Base-by-base conservation (phyloP, 1,140 invertebrate species). In the Lepidurus apus region DNA sequence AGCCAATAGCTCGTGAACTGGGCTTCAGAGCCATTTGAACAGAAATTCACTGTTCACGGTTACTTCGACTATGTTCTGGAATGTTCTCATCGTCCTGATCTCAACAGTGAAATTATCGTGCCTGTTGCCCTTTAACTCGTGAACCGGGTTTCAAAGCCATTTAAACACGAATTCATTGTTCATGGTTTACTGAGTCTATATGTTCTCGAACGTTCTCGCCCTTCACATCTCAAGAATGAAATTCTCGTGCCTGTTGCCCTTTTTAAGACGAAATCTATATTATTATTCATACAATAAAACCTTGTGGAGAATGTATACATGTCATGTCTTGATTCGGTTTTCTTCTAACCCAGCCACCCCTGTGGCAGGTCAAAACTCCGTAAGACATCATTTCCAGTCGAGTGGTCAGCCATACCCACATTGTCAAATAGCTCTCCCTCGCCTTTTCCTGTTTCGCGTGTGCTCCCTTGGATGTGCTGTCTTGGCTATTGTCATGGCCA, bases 351-450 rank as follows among this genome's bases (percentile, higher is more conserved):
- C 53, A 21, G 53, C 53, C 21, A 9, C 21, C 53, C 53, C 53
- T 65, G 17, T 13, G 21, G 53, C 17, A 65, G 53, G 53, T 7
- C 53, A 4, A 17, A 65, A 65, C 53, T 65, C 53, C 53, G 53
- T 65, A 65, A 65, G 53, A 65, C 53, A 65, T 65, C 53, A 65
- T 65, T 65, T 65, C 53, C 53, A 65, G 53, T 65, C 53, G 53
- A 65, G 53, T 65, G 53, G 53, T 65, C 53, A 65, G 53, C 53
- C 53, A 65, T 65, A 65, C 53, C 53, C 53, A 65, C 53, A 65
- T 65, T 65, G 53, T 65, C 53, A 65, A 65, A 65, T 65, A 65
- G 53, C 53, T 1, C 53, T 65, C 53, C 53, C 53, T 65, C 21
- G 53, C 53, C 53, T 65, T 65, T 34, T 65, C 53, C 53, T 65